Evolutionary conservation across 2,113 vertebrate genomes (phyloP).

Genomic region (Arizona elegans): DNA sequence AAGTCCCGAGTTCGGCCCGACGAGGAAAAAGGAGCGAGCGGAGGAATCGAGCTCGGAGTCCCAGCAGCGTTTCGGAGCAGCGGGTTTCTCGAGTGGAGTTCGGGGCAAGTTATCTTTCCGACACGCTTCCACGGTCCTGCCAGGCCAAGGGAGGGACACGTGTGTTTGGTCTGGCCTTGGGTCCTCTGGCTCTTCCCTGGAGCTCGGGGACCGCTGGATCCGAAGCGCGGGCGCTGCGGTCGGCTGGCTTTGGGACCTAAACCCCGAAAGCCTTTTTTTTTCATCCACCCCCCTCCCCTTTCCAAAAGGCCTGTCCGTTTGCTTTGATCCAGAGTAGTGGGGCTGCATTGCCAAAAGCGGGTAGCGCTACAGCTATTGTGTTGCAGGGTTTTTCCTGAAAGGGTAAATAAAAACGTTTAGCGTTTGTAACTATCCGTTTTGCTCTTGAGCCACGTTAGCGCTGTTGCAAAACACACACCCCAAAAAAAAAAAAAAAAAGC

Average conservation of each 20-base stretch:
- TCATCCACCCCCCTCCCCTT: too few relatives aligned
- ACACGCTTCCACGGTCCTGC: background rate
- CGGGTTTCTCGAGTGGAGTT: background rate
- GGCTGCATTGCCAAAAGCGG: background rate
- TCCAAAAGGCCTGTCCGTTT: background rate
- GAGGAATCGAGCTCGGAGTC: background rate
- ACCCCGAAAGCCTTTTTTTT: background rate
- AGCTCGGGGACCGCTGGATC: background rate
- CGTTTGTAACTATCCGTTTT: background rate
- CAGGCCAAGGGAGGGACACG: background rate
- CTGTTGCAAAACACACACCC: background rate
- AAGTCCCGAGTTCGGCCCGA: background rate
- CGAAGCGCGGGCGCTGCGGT: background rate
- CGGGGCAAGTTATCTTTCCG: background rate
- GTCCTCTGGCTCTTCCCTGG: background rate
- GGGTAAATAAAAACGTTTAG: background rate
- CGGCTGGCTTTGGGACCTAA: background rate
- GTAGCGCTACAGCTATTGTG: background rate
- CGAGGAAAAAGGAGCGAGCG: rapidly evolving
- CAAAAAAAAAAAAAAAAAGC: background rate
- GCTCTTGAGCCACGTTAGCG: background rate
- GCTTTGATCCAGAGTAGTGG: background rate
- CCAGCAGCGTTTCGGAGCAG: background rate
- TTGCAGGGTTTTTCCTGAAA: background rate
- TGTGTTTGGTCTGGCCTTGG: background rate